These are phyloP conservation scores for Synanthedon andrenaeformis DNA, from an alignment of 2,888 invertebrate genomes.

Conservation along the genomic window DNA sequence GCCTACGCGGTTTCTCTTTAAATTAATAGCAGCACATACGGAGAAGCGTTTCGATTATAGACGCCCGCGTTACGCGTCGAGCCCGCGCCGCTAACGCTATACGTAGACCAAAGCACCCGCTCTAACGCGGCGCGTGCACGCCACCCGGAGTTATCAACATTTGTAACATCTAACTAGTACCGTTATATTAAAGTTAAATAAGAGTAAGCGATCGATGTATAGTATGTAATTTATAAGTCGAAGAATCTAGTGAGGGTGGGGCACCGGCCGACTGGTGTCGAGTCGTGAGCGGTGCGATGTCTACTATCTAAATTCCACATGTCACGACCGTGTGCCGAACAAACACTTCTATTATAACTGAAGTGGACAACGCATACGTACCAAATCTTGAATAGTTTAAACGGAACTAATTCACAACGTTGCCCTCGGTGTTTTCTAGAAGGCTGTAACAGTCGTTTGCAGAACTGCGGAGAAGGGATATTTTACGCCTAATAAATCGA, in stretches of 20 bases:
- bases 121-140: background rate
- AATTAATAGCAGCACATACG: no score
- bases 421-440: no score
- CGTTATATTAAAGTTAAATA: conserved; percentile 56
- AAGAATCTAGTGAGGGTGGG: conserved; percentile 31
- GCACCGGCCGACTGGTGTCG: conserved; percentile 11
- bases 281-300: background rate
- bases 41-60: no score
- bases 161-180: conserved; percentile 50
- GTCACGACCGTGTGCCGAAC: conserved; percentile 9
- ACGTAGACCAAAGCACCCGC: background rate
- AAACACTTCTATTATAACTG: background rate
- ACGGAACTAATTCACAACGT: no score
- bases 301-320: background rate
- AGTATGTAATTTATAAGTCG: conserved; percentile 46
- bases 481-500: no score
- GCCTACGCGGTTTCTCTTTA: background rate
- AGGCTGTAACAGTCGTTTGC: no score
- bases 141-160: conserved; percentile 27
- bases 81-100: conserved; percentile 4
- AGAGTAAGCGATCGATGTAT: conserved; percentile 50
- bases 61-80: no score
- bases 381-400: no score
- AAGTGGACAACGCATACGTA: no score
- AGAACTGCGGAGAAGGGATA: no score